A percentile compares a stretch with the other conserved stretches of the same genome.
Evolutionary conservation across 2,113 vertebrate genomes (phyloP).

Genomic region (Anser cygnoides): DNA sequence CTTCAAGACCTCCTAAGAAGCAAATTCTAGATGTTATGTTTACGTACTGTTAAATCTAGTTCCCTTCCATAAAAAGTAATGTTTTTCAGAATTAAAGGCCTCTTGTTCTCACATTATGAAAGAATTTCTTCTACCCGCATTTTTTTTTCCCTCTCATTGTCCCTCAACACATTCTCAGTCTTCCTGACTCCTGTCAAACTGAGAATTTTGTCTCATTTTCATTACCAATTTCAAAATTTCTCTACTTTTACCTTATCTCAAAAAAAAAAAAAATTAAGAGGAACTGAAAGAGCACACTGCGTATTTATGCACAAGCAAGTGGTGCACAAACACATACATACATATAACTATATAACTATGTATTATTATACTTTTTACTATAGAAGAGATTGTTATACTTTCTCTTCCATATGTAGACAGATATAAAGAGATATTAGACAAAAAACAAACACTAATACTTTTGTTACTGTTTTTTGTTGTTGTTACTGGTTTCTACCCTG

Average conservation of each 20-base stretch:
- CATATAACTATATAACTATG: not conserved
- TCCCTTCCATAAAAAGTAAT: not conserved
- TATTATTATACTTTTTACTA: not conserved
- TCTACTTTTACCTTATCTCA: not conserved
- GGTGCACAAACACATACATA: not conserved
- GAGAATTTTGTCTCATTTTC: not conserved
- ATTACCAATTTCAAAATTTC: not conserved
- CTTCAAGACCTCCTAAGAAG: not conserved
- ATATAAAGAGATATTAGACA: not conserved
- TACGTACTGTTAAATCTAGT: not conserved
- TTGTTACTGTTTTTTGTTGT: not conserved
- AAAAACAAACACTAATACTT: not conserved
- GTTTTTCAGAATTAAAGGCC: not conserved
- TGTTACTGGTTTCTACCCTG: not conserved
- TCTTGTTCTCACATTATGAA: not conserved
- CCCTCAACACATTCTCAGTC: not conserved
- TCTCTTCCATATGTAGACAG: not conserved
- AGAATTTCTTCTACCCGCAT: not conserved
- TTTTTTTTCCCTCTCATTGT: not conserved
- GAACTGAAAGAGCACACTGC: not conserved
- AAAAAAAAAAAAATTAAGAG: not conserved
- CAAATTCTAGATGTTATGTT: not conserved
- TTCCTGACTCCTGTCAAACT: not conserved
- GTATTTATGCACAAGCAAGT: not conserved
- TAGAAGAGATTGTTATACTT: not conserved